Evolutionary conservation across 2,113 vertebrate genomes (phyloP).

Genomic region (Sceloporus undulatus): DNA sequence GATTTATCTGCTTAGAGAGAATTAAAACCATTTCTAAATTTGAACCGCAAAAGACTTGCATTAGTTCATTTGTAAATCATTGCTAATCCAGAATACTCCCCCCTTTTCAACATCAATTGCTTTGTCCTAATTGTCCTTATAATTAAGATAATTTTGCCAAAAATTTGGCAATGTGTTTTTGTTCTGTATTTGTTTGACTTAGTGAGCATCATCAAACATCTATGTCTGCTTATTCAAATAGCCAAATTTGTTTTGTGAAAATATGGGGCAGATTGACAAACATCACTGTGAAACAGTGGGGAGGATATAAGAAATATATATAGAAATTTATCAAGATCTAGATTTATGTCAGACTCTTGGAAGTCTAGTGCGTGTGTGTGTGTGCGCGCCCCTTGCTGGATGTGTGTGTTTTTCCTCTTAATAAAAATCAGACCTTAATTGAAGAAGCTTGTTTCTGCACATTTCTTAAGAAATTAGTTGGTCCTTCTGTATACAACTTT

Average conservation of each 20-base stretch:
- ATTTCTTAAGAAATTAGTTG: too few relatives aligned
- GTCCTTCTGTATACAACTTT: too few relatives aligned
- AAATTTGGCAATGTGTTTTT: neutral
- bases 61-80: slow-evolving; percentile 36
- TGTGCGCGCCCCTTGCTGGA: too few relatives aligned
- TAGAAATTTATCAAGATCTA: neutral
- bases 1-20: slow-evolving; percentile 20
- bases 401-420: too few relatives aligned
- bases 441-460: too few relatives aligned
- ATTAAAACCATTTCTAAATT: slow-evolving; percentile 46
- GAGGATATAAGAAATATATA: neutral
- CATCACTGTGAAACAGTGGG: neutral
- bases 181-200: neutral
- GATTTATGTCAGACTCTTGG: neutral
- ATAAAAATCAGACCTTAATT: too few relatives aligned
- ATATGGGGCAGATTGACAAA: neutral
- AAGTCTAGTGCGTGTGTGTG: neutral
- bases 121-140: slow-evolving; percentile 35
- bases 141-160: neutral
- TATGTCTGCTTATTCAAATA: neutral
- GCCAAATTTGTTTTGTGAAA: neutral
- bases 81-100: slow-evolving; percentile 31
- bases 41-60: neutral
- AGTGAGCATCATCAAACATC: too few relatives aligned
- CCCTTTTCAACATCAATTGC: neutral